These are phyloP conservation scores for Oryzias curvinotus DNA, from an alignment of 2,113 vertebrate genomes.

Conservation along the genomic window DNA sequence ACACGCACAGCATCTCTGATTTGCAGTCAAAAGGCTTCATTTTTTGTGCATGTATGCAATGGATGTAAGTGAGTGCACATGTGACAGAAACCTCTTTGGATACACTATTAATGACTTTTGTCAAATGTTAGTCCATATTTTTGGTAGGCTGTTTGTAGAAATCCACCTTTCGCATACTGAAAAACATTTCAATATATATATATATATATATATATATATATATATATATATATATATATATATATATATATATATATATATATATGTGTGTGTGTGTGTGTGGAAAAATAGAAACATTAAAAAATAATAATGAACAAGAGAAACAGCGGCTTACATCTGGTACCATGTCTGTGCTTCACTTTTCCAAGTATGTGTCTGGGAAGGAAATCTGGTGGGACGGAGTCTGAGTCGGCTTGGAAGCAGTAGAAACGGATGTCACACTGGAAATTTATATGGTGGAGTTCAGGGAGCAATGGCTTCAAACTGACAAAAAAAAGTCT, in stretches of 20 bases:
- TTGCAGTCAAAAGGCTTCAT: slow-evolving; percentile 44
- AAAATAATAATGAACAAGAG: slow-evolving; percentile 62
- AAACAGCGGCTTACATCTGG: slow-evolving; percentile 68
- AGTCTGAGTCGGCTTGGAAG: slow-evolving; percentile 71
- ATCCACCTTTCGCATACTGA: not conserved
- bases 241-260: slow-evolving; percentile 41
- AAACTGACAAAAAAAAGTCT: slow-evolving; percentile 75
- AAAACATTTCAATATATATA: slow-evolving; percentile 30
- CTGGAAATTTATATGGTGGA: slow-evolving; percentile 70
- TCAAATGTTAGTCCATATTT: slow-evolving; percentile 57
- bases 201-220: slow-evolving; percentile 41
- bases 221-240: slow-evolving; percentile 41
- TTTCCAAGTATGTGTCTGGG: slow-evolving; percentile 75
- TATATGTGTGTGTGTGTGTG: no score
- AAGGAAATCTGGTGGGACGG: slow-evolving; percentile 70
- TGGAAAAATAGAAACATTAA: slow-evolving; percentile 54
- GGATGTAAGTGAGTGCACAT: slow-evolving; percentile 25
- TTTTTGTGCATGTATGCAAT: slow-evolving; percentile 18
- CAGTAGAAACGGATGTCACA: slow-evolving; percentile 73
- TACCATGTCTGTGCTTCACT: slow-evolving; percentile 63
- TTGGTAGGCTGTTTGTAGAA: slow-evolving; percentile 15
- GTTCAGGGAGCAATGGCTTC: slow-evolving; percentile 72
- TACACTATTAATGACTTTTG: slow-evolving; percentile 38
- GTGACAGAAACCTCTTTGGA: slow-evolving; percentile 66
- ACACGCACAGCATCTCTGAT: slow-evolving; percentile 48